Conservation (phyloP, 1,140 invertebrate genomes). For the Tenebrio molitor region DNA sequence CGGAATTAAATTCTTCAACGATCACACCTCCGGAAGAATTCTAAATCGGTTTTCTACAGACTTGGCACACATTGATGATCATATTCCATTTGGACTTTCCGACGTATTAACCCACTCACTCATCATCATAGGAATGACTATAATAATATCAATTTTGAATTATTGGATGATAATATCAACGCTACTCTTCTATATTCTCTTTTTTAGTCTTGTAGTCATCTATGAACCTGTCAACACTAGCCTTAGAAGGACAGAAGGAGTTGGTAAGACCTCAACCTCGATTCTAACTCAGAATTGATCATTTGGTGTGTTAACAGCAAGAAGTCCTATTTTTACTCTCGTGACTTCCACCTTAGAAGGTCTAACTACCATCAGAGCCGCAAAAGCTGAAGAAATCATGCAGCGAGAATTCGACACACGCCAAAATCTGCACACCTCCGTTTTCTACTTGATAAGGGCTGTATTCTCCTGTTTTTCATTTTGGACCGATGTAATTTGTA, state of each 20-base stretch:
- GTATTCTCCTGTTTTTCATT: no score
- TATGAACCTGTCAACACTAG: not conserved
- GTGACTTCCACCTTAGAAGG: no score
- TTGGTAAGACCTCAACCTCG: not conserved
- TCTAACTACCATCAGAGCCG: no score
- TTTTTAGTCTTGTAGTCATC: not conserved
- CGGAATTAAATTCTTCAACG: not conserved
- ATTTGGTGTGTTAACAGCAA: no score
- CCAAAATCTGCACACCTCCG: no score
- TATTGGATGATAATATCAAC: slow-evolving; percentile 7
- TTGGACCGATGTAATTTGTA: no score
- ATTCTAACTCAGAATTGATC: not conserved
- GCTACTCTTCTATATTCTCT: not conserved
- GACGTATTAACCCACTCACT: slow-evolving; percentile 69
- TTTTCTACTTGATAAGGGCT: no score
- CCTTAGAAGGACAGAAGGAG: slow-evolving; percentile 1
- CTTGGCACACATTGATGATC: slow-evolving; percentile 7
- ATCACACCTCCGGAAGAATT: not conserved
- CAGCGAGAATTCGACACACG: no score
- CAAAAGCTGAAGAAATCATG: no score
- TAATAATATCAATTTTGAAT: not conserved
- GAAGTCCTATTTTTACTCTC: no score
- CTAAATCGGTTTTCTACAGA: slow-evolving; percentile 40
- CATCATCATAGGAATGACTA: slow-evolving; percentile 69
- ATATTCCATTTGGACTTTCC: not conserved